Evolutionary conservation across 2,797 vertebrate species (phyloP).

Genomic region (Sarcoramphus papa): DNA sequence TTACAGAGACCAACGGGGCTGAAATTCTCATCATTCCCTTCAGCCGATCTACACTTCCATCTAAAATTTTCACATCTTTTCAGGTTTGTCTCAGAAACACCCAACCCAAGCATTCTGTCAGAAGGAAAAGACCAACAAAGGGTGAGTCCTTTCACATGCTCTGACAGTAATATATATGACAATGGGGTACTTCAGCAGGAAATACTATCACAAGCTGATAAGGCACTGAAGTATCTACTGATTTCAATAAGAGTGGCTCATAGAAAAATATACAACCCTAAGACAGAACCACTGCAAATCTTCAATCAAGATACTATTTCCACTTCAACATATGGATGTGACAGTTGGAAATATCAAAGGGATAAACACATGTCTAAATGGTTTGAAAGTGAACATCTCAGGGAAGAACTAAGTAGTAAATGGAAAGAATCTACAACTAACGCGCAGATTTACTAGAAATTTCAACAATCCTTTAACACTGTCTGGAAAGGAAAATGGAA

Average conservation of each 20-base stretch:
- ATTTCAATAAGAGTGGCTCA: neutral
- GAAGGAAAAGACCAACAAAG: neutral
- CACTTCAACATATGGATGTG: neutral
- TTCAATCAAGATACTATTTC: neutral
- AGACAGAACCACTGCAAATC: neutral
- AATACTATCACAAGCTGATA: neutral
- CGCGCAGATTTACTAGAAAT: neutral
- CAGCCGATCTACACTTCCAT: neutral
- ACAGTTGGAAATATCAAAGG: neutral
- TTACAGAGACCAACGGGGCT: neutral
- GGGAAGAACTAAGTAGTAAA: neutral
- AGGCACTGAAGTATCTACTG: neutral
- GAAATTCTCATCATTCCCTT: neutral
- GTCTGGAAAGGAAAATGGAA: neutral
- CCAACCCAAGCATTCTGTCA: neutral
- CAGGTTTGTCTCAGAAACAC: neutral
- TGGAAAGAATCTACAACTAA: neutral
- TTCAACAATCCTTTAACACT: neutral
- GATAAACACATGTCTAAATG: neutral
- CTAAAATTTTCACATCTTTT: neutral
- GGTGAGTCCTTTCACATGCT: neutral
- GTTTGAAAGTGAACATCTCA: neutral
- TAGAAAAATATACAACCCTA: neutral
- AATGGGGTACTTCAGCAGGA: neutral
- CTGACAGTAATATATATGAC: neutral